A percentile compares a stretch with the other conserved stretches of the same genome.
Evolutionary conservation across 2,888 invertebrate species (phyloP).

Genomic region (Tenthredo livida): DNA sequence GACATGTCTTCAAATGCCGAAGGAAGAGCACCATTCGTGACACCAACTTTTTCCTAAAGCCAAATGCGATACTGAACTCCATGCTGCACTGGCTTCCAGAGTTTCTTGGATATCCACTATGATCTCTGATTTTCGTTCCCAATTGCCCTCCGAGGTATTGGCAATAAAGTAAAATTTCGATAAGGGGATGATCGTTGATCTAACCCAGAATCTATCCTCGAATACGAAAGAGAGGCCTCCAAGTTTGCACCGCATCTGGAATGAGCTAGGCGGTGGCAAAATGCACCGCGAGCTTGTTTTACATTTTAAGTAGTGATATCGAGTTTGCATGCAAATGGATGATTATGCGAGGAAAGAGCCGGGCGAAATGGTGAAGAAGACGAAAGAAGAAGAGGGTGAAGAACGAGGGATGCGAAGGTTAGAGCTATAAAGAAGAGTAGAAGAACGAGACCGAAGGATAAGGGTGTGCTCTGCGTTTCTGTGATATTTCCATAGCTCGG

Average conservation of each 20-base stretch:
- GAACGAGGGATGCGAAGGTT: constrained; percentile 50
- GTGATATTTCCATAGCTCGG: constrained; percentile 18
- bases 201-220: not conserved
- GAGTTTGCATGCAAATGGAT: constrained; percentile 82
- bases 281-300: constrained; percentile 72
- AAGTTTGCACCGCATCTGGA: constrained; percentile 9
- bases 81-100: not conserved
- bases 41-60: not conserved
- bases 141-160: not conserved
- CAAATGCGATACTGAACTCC: not conserved
- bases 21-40: not conserved
- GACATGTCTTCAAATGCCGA: not conserved
- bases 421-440: constrained; percentile 47
- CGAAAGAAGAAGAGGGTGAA: constrained; percentile 58
- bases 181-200: constrained; percentile 9
- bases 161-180: not conserved
- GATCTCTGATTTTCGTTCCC: not conserved
- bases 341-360: constrained; percentile 75
- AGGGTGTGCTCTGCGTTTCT: not conserved
- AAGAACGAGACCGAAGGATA: constrained; percentile 25
- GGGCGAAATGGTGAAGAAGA: constrained; percentile 41
- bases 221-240: not conserved
- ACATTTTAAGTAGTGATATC: constrained; percentile 79
- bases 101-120: not conserved
- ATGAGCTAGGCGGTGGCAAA: constrained; percentile 21